Conservation (phyloP, 2,113 vertebrate species). For the Epinephelus fuscoguttatus region DNA sequence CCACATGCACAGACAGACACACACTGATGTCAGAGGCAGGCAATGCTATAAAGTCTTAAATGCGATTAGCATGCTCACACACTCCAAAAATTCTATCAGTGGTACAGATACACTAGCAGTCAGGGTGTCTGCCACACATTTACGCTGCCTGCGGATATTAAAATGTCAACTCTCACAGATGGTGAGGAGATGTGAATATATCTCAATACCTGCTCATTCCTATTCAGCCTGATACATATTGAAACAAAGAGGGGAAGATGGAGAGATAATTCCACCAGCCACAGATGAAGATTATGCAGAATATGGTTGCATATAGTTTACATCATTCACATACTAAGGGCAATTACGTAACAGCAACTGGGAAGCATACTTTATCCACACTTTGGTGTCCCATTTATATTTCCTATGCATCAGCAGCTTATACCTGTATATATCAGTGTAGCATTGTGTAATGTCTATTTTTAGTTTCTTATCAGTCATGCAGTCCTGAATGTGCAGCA, state of each 20-base stretch:
- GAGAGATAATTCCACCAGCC: conserved; percentile 2
- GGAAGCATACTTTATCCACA: conserved; percentile 14
- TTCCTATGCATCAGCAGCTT: conserved; percentile 1
- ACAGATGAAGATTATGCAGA: conserved; percentile 24
- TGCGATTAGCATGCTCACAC: conserved; percentile 59
- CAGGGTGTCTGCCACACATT: conserved; percentile 37
- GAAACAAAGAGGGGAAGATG: conserved; percentile 40
- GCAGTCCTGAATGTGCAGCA: conserved; percentile 44
- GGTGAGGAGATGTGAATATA: conserved; percentile 22
- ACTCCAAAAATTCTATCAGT: conserved; percentile 46
- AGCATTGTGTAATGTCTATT: conserved; percentile 53
- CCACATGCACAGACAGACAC: conserved; percentile 35
- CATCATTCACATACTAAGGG: not conserved
- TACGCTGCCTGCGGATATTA: conserved; percentile 67
- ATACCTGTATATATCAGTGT: not conserved
- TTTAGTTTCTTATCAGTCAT: conserved; percentile 56
- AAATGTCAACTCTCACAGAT: conserved; percentile 58
- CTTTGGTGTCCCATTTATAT: not conserved
- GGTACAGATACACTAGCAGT: conserved; percentile 50
- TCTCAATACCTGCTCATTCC: conserved; percentile 32
- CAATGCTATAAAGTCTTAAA: conserved; percentile 35
- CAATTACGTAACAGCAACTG: not conserved
- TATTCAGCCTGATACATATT: conserved; percentile 51
- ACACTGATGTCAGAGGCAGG: conserved; percentile 34
- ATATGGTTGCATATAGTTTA: not conserved